Base-by-base conservation (phyloP, 2,113 vertebrate species). In the Nymphicus hollandicus region DNA sequence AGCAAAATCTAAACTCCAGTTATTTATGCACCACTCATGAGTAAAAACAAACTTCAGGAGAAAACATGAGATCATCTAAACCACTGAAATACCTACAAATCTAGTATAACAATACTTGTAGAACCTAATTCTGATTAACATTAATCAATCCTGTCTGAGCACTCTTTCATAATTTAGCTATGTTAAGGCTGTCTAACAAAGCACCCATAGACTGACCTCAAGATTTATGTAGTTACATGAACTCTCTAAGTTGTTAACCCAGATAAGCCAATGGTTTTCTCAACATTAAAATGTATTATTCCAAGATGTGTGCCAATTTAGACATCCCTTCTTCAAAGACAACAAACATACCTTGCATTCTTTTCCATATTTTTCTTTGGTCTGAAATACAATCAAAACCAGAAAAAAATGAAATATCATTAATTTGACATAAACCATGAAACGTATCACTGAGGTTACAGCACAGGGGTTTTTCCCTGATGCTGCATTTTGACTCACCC, bases 341-440 rank as follows among this genome's bases (percentile, higher is more conserved):
- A 71, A 49, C 3, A 81, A 49, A 95, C 97, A 82, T 98, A 99
- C 99, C 98, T 99, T 99, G 97, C 99, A 99, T 97, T 99, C 99
- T 97, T 99, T 99, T 46, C 99, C 99, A 61, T 99, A 99, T 92
- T 99, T 99, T 96, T 99, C 99, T 98, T 99, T 99, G 97, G 99
- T 99, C 99, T 99, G 97, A 94, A 97, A 98, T 49, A 96, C 2
- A 97, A 97, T 86, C 13, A 65, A 91, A 89, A 76, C 0, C 33
- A 87, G 28, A 24, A 68, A 53, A 89, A 39, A 3, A 63, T 31
- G 7, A 93, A 47, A 28, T 39, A 41, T 8, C 33, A 63, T 14
- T 13, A 71, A 11, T 37, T 72, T 13, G 61, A 77, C 7, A 11
- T 17, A 68, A 79, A 66, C 2, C 6, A 33, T 4, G 3, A 77